Evolutionary conservation across 2,888 invertebrate genomes (phyloP).

Genomic region (Catocala nupta): DNA sequence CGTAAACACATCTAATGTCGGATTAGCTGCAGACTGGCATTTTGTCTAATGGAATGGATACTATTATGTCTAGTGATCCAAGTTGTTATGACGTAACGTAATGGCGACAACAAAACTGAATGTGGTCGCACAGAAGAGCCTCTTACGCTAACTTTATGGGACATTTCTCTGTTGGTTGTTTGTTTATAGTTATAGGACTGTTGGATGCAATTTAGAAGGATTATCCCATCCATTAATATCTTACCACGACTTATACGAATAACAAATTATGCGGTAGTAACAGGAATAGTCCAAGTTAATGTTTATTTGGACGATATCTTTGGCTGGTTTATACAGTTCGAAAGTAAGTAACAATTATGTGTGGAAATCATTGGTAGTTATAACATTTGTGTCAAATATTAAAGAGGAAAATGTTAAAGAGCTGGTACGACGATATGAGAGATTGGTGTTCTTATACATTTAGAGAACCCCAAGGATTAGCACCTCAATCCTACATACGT

Average conservation of each 20-base stretch:
- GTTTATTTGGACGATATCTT: no score
- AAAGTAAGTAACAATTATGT: no score
- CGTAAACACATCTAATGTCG: conserved; percentile 45
- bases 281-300: no score
- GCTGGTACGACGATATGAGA: no score
- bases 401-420: no score
- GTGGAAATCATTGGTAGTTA: no score
- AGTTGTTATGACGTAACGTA: conserved; percentile 44
- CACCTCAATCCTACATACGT: no score
- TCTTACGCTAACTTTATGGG: conserved; percentile 1
- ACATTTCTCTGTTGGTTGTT: conserved; percentile 2
- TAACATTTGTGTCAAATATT: no score
- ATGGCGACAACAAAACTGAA: conserved; percentile 38
- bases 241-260: neutral
- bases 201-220: conserved; percentile 7
- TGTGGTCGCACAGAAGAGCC: conserved; percentile 16
- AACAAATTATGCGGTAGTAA: neutral
- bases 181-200: conserved; percentile 7
- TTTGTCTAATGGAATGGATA: conserved; percentile 55
- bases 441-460: no score
- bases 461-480: no score
- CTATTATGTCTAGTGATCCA: conserved; percentile 56
- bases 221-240: conserved; percentile 1
- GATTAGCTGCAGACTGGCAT: conserved; percentile 50
- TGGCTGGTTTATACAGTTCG: no score